Evolutionary conservation across 2,113 vertebrate genomes (phyloP), one percentile per base, ranked within the genome.

Genomic region (Halcyon malimbica): DNA sequence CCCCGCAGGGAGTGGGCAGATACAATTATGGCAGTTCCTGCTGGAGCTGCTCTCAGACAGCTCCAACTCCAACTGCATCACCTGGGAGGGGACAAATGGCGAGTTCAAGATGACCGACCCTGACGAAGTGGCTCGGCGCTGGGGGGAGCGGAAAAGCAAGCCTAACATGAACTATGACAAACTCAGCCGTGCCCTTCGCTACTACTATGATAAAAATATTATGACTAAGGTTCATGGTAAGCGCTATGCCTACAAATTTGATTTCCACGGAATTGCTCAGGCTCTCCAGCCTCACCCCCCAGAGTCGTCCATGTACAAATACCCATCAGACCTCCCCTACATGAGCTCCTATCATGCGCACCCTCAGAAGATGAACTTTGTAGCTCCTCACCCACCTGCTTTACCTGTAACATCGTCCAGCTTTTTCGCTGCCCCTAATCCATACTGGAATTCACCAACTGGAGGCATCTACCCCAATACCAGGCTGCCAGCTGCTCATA

Each of bases 151-250:
- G 14, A 99, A 99, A 60, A 98, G 98, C 97, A 99, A 99, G 37
- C 99, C 99, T 94, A 99, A 99, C 95, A 99, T 99, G 99, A 99
- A 99, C 98, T 99, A 99, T 12, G 99, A 99, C 88, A 99, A 99
- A 91, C 98, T 99, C 75, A 99, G 99, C 95, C 98, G 99, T 3
- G 99, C 99, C 5, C 98, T 99, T 57, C 99, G 99, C 90, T 99
- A 99, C 96, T 99, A 99, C 96, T 99, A 99, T 3, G 99, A 99
- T 96, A 99, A 99, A 96, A 99, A 99, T 97, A 99, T 99, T 98
- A 99, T 99, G 99, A 99, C 99, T 98, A 99, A 99, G 76, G 99
- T 99, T 77, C 99, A 99, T 3, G 99, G 99, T 84, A 99, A 99
- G 94, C 98, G 99, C 90, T 99, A 99, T 0, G 99, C 99, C 88